Conservation (phyloP, 2,888 invertebrate species). For the Agapetus fuscipes region DNA sequence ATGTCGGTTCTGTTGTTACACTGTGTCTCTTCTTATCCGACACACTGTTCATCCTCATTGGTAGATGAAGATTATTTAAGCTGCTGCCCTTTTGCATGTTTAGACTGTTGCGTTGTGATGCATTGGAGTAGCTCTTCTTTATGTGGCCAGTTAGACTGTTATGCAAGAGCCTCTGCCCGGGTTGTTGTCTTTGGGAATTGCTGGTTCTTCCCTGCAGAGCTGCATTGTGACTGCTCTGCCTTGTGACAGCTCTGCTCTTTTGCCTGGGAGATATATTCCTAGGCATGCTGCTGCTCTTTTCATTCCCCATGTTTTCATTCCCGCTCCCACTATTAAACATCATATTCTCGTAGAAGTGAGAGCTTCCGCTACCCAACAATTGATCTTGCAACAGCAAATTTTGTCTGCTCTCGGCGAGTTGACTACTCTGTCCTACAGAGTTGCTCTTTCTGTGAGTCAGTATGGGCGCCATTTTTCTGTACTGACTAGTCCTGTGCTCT, state of each 20-base stretch:
- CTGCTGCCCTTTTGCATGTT: slow-evolving; percentile 18
- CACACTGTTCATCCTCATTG: slow-evolving; percentile 15
- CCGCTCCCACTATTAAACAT: slow-evolving; percentile 24
- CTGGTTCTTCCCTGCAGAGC: slow-evolving; percentile 32
- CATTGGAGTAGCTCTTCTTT: slow-evolving; percentile 16
- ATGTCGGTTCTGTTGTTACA: slow-evolving; percentile 11
- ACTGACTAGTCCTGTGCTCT: slow-evolving; percentile 37
- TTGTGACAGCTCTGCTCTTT: slow-evolving; percentile 29
- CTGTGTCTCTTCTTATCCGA: slow-evolving; percentile 13
- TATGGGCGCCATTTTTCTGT: slow-evolving; percentile 29
- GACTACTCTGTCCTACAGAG: slow-evolving; percentile 38
- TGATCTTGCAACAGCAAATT: slow-evolving; percentile 40
- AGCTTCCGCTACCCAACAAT: slow-evolving; percentile 25
- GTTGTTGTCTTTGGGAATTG: slow-evolving; percentile 27
- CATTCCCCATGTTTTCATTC: slow-evolving; percentile 23
- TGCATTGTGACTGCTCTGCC: slow-evolving; percentile 38
- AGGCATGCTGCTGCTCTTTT: slow-evolving; percentile 42
- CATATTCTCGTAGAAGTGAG: slow-evolving; percentile 42
- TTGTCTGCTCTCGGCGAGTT: slow-evolving; percentile 41
- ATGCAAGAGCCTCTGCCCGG: slow-evolving; percentile 9
- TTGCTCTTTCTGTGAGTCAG: slow-evolving; percentile 37
- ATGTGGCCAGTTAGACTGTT: slow-evolving; percentile 8
- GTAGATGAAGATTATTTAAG: slow-evolving; percentile 16
- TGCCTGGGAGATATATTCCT: slow-evolving; percentile 25
- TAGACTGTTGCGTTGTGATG: slow-evolving; percentile 12